Evolutionary conservation across 30 jellyfish, hydroid and myxozoan species (phyloP), one percentile per base, ranked within the genome.

Genomic region (Aurelia coerulea): DNA sequence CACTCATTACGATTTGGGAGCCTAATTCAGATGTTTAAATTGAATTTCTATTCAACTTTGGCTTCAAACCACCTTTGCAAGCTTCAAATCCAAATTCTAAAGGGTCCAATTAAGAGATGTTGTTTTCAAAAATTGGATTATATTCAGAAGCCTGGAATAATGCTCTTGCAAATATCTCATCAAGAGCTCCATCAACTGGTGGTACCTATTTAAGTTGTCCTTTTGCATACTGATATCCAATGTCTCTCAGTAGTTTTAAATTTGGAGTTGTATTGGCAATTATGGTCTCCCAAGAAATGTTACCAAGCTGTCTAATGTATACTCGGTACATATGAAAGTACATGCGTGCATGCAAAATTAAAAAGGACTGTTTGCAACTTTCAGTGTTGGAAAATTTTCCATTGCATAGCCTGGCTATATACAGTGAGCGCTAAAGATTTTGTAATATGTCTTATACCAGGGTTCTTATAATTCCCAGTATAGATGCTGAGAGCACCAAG

Each of bases 241-340:
- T 80, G 75, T 68, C 83, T 19, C 90, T 46, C 74, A 80, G 69
- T 10, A 80, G 74, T 39, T 63, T 65, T 15, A 80, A 67, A 51
- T 80, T 51, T 80, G 83, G 83, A 10, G n/a, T 35, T 10, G 35
- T 74, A 65, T 31, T 39, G 17, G n/a, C 68, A 13, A 64, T 73
- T 34, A 80, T 14, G 16, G 74, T 3, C 9, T 80, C 84, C 83
- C 83, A 80, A 10, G 90, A 4, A 13, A 65, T 80, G 62, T 58
- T 50, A 17, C 16, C 75, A 10, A 80, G 69, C 56, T 64, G 18
- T 66, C 74, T 46, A 8, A 80, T 29, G 56, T 65, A 67, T 11
- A 80, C 90, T 31, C 88, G 65, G 34, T 80, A 80, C 53, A 80
- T 80, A 66, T 65, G 84, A 52, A 80, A 80, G 53, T 80, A 80